These are phyloP conservation scores for Blera fallax DNA, from an alignment of 2,888 invertebrate species.

Conservation along the genomic window DNA sequence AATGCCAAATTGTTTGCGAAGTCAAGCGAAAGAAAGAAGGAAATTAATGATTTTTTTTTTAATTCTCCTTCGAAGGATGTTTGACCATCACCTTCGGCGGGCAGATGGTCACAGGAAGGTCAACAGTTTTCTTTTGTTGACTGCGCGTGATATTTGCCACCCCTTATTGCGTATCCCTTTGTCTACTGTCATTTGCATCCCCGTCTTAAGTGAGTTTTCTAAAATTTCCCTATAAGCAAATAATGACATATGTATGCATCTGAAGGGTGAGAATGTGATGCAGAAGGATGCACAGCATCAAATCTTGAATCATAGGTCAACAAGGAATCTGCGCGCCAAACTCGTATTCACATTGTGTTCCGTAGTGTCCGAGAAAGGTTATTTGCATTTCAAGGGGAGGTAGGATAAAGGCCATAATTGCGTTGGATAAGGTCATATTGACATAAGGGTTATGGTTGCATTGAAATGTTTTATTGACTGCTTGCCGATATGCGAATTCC, in stretches of 20 bases:
- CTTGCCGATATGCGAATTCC: conserved; percentile 7
- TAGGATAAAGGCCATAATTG: conserved; percentile 59
- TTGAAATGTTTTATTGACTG: conserved; percentile 16
- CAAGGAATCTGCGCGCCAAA: conserved; percentile 38
- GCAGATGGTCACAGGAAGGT: conserved; percentile 64
- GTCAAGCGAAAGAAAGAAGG: conserved; percentile 40
- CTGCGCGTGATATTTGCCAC: conserved; percentile 60
- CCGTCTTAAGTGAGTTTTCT: neutral
- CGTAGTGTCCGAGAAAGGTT: conserved; percentile 35
- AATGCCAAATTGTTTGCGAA: conserved; percentile 70
- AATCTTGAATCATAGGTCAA: conserved; percentile 57
- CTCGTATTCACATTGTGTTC: neutral
- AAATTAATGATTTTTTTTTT: conserved; percentile 55
- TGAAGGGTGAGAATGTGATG: conserved; percentile 24
- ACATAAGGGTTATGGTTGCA: conserved; percentile 47
- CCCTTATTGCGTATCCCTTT: conserved; percentile 58
- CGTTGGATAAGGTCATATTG: conserved; percentile 57
- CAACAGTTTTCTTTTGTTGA: conserved; percentile 52
- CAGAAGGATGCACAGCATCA: conserved; percentile 47
- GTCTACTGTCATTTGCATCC: conserved; percentile 54
- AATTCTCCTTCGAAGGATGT: conserved; percentile 19
- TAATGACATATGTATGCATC: conserved; percentile 50
- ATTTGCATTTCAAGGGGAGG: conserved; percentile 58
- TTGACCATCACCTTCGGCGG: conserved; percentile 62
- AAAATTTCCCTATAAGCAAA: conserved; percentile 68